Base-by-base conservation (phyloP, 2,113 vertebrate genomes). In the Vidua macroura region DNA sequence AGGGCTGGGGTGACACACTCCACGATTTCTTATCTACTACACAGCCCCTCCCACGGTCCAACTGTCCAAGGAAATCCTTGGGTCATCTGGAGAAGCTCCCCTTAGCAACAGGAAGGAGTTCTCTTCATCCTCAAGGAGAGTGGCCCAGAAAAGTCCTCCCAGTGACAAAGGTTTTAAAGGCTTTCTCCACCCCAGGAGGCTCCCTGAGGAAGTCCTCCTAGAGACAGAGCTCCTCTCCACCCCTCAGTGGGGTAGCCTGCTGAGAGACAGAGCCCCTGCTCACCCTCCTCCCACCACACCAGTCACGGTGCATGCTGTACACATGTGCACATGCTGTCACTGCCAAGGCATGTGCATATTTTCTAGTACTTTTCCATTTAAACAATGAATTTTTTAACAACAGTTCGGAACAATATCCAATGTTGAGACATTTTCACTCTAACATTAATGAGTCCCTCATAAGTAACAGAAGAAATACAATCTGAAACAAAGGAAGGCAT, bases 1-100 rank as follows among this genome's bases (percentile, higher is more conserved):
- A 8, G 41, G 18, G 12, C 28, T 0, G 0, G 2, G 5, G 6
- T 19, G 15, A n/a, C 0, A 0, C 27, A 19, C 7, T 24, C 30
- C 20, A 9, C 2, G 1, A 55, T 28, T 56, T 20, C 12, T 41
- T 16, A 8, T 7, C 9, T 13, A 20, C 30, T 3, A 3, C 60
- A 43, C 35, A 41, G 30, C 24, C 5, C 19, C 10, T 24, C 10
- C 43, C 35, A 35, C 0, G 0, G 35, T 41, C 15, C 15, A 7
- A 3, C 5, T 39, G 49, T 28, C 59, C 30, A 18, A 49, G 43
- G 20, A 67, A 75, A 51, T 35, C 17, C n/a, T 1, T 17, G 25
- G 20, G 16, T 30, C 3, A 0, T 23, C 44, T 31, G 62, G 35
- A 67, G 20, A 55, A 17, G 7, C 20, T 49, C 15, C 4, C 7